Evolutionary conservation across 1,140 invertebrate species (phyloP).

Genomic region (Magallana gigas): DNA sequence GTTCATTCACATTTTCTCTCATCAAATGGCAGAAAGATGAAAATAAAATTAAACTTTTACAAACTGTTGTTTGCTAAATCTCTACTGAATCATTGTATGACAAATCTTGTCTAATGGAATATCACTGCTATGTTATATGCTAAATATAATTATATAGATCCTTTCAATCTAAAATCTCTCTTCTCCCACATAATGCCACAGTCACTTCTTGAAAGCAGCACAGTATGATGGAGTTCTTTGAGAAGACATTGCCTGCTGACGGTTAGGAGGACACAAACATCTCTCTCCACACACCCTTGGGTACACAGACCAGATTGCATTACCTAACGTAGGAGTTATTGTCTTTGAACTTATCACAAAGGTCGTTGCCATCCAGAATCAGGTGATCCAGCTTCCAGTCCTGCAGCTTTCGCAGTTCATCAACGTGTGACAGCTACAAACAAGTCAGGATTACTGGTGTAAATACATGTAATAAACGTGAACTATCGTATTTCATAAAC

Average conservation of each 20-base stretch:
- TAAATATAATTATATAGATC: too few relatives aligned
- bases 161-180: neutral
- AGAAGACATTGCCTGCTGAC: neutral
- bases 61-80: too few relatives aligned
- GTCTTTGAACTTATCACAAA: conserved; percentile 88
- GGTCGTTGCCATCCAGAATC: conserved; percentile 88
- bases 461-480: neutral
- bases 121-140: too few relatives aligned
- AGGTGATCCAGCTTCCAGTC: conserved; percentile 87
- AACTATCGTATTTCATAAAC: too few relatives aligned
- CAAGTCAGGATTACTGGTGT: conserved; percentile 35
- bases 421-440: conserved; percentile 85
- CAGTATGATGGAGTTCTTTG: neutral
- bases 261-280: neutral
- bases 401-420: conserved; percentile 86
- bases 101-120: too few relatives aligned
- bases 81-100: too few relatives aligned
- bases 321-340: conserved; percentile 92
- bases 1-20: too few relatives aligned
- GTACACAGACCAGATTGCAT: conserved; percentile 53
- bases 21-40: too few relatives aligned
- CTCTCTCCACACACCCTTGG: neutral
- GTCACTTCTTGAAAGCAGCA: conserved; percentile 10
- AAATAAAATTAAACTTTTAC: too few relatives aligned
- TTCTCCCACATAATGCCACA: conserved; percentile 1